A percentile compares a stretch with the other conserved stretches of the same genome.
phyloP scores from a whole-genome alignment of 2,797 vertebrate species.

The Pteropus rufus region DNA sequence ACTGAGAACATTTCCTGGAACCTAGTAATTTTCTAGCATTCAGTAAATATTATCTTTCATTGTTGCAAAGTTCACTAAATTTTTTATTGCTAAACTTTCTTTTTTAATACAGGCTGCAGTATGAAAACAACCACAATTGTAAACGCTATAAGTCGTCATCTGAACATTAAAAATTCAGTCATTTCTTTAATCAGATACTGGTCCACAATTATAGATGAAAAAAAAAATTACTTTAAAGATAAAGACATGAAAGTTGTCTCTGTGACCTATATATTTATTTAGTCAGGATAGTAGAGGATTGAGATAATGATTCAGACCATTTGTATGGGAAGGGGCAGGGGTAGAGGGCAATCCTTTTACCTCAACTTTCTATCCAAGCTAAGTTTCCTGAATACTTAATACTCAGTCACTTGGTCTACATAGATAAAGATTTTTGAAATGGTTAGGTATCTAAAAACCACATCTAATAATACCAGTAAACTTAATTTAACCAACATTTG shows the following conservation, averaged over 20 bases:
- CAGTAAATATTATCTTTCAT: neutral
- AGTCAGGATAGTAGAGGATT: neutral
- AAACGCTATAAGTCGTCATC: neutral
- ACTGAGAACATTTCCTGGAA: neutral
- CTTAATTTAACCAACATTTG: neutral
- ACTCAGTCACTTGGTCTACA: neutral
- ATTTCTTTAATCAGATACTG: neutral
- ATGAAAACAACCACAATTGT: neutral
- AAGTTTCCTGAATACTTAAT: neutral
- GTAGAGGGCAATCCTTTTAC: neutral
- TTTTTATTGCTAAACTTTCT: neutral
- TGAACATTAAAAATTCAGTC: neutral
- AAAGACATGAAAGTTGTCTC: neutral
- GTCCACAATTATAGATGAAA: neutral
- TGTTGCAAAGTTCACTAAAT: neutral
- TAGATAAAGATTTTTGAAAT: neutral
- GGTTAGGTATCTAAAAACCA: neutral
- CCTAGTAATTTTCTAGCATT: neutral
- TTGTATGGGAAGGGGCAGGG: neutral
- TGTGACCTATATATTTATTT: neutral
- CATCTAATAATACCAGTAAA: neutral
- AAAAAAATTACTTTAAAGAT: neutral
- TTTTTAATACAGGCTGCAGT: neutral
- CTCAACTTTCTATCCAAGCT: neutral
- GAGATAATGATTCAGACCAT: neutral